Percentiles rank a stretch among this genome's conserved stretches.
Conservation (phyloP, 2,113 vertebrate genomes). For the Dicrurus megarhynchus region DNA sequence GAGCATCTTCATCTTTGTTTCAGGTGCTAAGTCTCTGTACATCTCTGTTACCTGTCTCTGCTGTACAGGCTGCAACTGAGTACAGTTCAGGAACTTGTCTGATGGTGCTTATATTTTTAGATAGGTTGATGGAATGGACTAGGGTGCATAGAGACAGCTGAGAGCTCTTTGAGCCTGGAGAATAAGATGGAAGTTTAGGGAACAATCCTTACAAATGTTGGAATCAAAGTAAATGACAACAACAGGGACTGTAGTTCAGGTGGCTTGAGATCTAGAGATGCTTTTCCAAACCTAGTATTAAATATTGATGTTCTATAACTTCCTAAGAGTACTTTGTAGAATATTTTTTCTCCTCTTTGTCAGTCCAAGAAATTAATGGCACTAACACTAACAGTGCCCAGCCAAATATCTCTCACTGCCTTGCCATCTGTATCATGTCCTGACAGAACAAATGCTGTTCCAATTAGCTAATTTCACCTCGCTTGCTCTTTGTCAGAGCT, state of each 20-base stretch:
- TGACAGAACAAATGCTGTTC: not conserved
- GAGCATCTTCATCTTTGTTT: not conserved
- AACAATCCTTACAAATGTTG: not conserved
- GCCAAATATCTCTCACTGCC: constrained; percentile 53
- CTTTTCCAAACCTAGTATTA: not conserved
- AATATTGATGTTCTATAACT: not conserved
- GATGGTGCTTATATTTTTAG: not conserved
- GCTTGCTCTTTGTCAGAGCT: not conserved
- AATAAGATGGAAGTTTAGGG: not conserved
- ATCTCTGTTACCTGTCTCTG: not conserved
- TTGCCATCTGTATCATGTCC: constrained; percentile 48
- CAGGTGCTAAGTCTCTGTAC: not conserved
- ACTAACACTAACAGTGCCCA: not conserved
- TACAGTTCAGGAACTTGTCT: not conserved
- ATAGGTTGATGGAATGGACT: not conserved
- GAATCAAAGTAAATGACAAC: not conserved
- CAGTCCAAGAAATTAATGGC: constrained; percentile 5
- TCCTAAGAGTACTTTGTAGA: not conserved
- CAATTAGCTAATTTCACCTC: constrained; percentile 6
- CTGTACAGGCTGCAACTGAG: accelerated
- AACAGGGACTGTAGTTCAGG: not conserved
- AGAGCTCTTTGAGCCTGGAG: not conserved
- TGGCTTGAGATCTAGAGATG: not conserved
- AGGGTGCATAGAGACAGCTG: not conserved
- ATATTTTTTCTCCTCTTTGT: not conserved